Percentiles rank a stretch among this genome's conserved stretches.
Evolutionary conservation across 2,797 vertebrate genomes (phyloP).

Genomic region (Pampus argenteus): DNA sequence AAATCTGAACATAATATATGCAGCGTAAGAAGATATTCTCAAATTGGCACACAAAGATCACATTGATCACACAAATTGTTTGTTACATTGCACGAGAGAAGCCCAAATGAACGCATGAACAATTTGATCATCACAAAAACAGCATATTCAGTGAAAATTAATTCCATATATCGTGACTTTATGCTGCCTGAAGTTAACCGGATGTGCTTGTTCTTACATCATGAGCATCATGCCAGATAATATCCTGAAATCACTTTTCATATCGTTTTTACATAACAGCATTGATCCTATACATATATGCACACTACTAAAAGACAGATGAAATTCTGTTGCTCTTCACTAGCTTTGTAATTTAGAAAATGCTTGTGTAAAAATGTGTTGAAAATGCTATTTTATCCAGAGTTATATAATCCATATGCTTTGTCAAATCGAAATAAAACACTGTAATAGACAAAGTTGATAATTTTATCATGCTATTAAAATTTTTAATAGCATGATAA

Average conservation of each 20-base stretch:
- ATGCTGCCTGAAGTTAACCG: background rate
- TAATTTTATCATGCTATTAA: too few species aligned
- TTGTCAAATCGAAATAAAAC: background rate
- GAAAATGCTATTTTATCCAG: background rate
- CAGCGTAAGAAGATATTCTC: conserved; percentile 21
- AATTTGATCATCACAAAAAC: background rate
- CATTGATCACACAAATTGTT: background rate
- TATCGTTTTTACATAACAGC: conserved; percentile 31
- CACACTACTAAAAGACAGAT: background rate
- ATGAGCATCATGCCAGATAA: conserved; percentile 4
- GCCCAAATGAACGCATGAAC: background rate
- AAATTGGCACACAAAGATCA: background rate
- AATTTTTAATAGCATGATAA: too few species aligned
- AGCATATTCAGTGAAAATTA: background rate
- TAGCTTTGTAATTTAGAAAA: background rate
- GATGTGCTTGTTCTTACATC: conserved; percentile 2
- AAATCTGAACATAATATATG: conserved; percentile 1
- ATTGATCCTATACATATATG: conserved; percentile 5
- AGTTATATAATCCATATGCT: background rate
- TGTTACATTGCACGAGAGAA: conserved; percentile 15
- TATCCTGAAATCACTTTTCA: conserved; percentile 9
- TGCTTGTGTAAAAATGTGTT: background rate
- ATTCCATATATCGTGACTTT: background rate
- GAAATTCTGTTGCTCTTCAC: background rate
- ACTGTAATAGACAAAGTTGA: too few species aligned